These are phyloP conservation scores for Hirtodrosophila alboralis DNA, from an alignment of 2,888 invertebrate genomes.

Conservation along the genomic window DNA sequence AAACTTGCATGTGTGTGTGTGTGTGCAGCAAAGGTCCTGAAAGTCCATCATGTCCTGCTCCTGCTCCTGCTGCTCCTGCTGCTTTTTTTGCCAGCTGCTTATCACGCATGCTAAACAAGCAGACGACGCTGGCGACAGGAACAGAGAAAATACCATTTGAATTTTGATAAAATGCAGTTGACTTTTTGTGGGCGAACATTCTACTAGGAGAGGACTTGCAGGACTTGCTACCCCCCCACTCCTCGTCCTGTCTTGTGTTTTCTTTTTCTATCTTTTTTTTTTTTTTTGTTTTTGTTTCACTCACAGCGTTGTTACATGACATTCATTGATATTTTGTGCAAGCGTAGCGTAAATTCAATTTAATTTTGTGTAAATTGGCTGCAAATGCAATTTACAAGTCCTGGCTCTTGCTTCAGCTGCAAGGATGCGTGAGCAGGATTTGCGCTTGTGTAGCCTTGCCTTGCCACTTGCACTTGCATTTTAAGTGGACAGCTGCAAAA, in stretches of 20 bases:
- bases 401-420: slow-evolving; percentile 46
- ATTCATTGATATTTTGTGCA: slow-evolving; percentile 76
- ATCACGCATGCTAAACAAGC: slow-evolving; percentile 75
- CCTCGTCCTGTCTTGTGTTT: slow-evolving; percentile 15
- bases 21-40: slow-evolving; percentile 26
- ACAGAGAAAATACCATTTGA: slow-evolving; percentile 68
- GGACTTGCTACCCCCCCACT: background rate
- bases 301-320: slow-evolving; percentile 55
- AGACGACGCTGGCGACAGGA: slow-evolving; percentile 48
- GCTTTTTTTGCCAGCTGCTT: slow-evolving; percentile 66
- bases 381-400: slow-evolving; percentile 72
- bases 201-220: background rate
- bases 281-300: slow-evolving; percentile 23
- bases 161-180: slow-evolving; percentile 76
- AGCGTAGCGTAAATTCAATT: slow-evolving; percentile 76
- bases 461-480: slow-evolving; percentile 31
- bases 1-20: slow-evolving; percentile 43
- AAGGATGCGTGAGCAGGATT: slow-evolving; percentile 45
- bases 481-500: slow-evolving; percentile 30
- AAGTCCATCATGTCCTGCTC: slow-evolving; percentile 36
- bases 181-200: slow-evolving; percentile 57
- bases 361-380: slow-evolving; percentile 76
- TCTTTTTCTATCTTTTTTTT: slow-evolving; percentile 12
- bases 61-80: slow-evolving; percentile 22
- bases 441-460: slow-evolving; percentile 27